A percentile compares a stretch with the other conserved stretches of the same genome.
Conservation (phyloP, 2,888 invertebrate species). For the Cetonia aurata region DNA sequence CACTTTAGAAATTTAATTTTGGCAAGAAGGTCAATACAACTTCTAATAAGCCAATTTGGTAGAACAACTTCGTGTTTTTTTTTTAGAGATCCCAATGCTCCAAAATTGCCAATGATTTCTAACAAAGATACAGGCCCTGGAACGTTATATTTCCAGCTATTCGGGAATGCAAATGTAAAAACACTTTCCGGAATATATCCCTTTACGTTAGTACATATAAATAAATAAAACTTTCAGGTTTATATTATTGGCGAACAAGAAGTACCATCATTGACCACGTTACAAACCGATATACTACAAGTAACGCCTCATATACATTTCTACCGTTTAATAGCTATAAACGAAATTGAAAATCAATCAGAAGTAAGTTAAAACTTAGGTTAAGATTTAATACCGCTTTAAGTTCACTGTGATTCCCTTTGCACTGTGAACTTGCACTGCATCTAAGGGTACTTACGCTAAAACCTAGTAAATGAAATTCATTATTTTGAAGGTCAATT, state of each 20-base stretch:
- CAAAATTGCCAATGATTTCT: conserved; percentile 72
- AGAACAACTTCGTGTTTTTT: too few relatives aligned
- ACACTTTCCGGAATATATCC: too few relatives aligned
- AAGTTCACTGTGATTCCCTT: conserved; percentile 11
- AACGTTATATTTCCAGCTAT: conserved; percentile 62
- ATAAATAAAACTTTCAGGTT: conserved; percentile 66
- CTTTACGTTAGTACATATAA: too few relatives aligned
- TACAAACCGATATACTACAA: conserved; percentile 72
- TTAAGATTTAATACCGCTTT: not conserved
- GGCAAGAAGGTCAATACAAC: too few relatives aligned
- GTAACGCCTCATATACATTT: conserved; percentile 71
- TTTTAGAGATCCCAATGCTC: conserved; percentile 65
- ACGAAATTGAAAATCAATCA: conserved; percentile 78
- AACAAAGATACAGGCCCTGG: conserved; percentile 76
- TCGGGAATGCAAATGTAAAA: too few relatives aligned
- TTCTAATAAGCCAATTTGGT: too few relatives aligned
- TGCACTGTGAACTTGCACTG: too few relatives aligned
- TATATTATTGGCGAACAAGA: conserved; percentile 77
- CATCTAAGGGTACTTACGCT: too few relatives aligned
- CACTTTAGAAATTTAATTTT: too few relatives aligned
- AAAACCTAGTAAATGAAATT: too few relatives aligned
- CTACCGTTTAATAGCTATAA: conserved; percentile 61
- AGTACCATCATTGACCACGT: conserved; percentile 77
- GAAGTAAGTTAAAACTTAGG: conserved; percentile 62
- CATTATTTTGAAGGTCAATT: conserved; percentile 66